These are phyloP conservation scores for Oreochromis mossambicus DNA, from an alignment of 2,797 vertebrate species.

Conservation along the genomic window DNA sequence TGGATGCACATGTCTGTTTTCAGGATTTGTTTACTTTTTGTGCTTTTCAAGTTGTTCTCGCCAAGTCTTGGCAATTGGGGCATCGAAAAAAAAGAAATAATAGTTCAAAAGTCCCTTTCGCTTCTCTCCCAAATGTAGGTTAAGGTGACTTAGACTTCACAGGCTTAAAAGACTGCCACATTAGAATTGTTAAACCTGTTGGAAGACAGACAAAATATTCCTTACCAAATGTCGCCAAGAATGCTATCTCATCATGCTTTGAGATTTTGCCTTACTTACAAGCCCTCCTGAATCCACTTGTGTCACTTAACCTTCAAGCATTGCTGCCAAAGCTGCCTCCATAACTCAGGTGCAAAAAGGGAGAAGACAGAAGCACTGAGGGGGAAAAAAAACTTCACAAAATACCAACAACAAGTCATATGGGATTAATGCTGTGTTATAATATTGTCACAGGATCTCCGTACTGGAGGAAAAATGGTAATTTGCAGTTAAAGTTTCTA, in stretches of 20 bases:
- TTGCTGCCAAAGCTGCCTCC: neutral
- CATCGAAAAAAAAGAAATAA: neutral
- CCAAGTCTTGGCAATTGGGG: neutral
- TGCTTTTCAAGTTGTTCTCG: neutral
- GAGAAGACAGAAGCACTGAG: neutral
- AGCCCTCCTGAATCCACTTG: neutral
- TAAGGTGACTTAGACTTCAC: neutral
- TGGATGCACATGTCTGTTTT: neutral
- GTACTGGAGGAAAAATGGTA: neutral
- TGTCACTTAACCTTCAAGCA: neutral
- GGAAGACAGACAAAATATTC: neutral
- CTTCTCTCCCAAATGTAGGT: neutral
- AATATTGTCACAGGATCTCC: neutral
- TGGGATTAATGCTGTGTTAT: neutral
- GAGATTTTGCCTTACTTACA: neutral
- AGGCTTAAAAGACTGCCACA: neutral
- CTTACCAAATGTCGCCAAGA: neutral
- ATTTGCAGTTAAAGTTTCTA: neutral
- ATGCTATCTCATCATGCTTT: neutral
- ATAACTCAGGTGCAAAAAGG: neutral
- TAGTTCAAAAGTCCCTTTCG: neutral
- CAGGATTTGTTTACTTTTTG: neutral
- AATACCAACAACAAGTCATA: neutral
- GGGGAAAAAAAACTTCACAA: neutral
- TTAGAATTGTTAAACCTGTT: neutral